Base-by-base conservation (phyloP, 2,797 vertebrate species). In the Brachyalestes nurse region DNA sequence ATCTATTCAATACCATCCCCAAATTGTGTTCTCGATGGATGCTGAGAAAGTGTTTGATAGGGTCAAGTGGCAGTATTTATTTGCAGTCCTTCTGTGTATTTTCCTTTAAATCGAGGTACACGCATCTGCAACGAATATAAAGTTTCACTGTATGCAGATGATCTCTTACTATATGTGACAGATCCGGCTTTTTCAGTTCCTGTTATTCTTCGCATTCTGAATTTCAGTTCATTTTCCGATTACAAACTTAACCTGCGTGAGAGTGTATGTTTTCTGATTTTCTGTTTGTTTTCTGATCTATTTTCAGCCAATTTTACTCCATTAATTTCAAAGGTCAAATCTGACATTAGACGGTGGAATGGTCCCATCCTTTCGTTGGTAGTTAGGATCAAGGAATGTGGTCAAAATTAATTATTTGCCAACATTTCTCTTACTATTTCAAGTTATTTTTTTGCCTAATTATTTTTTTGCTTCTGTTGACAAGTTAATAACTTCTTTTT, bases 391-490 rank as follows among this genome's bases (percentile, higher is more conserved):
- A 80, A n/a, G n/a, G n/a, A n/a, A 69, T 72, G 57, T 21, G 9
- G 47, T 78, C 12, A 78, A 82, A 75, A 81, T 70, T 21, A 70
- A 81, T 42, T 51, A 66, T 34, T 55, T 72, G n/a, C 67, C 67
- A 0, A 82, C 58, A 28, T 72, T 57, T 57, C 28, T 77, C 2
- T 77, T 79, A 28, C 66, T 79, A 65, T 83, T 79, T 7, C 82
- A 83, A 7, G 70, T 14, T n/a, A 25, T 28, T 28, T 28, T 28
- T 28, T 28, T 28, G 28, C 28, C 3, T 3, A 28, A 3, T 28
- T 1, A 1, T 1, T 28, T 28, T 28, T 28, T 28, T 65, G 40
- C 47, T 79, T 40, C 40, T 42, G 65, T 80, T 67, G 62, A 69
- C 7, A 9, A 64, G 38, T 45, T 58, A 17, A 9, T 83, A 19